phyloP scores from a whole-genome alignment of 30 jellyfish, hydroid and myxozoan species.

The Haliclystus octoradiatus region DNA sequence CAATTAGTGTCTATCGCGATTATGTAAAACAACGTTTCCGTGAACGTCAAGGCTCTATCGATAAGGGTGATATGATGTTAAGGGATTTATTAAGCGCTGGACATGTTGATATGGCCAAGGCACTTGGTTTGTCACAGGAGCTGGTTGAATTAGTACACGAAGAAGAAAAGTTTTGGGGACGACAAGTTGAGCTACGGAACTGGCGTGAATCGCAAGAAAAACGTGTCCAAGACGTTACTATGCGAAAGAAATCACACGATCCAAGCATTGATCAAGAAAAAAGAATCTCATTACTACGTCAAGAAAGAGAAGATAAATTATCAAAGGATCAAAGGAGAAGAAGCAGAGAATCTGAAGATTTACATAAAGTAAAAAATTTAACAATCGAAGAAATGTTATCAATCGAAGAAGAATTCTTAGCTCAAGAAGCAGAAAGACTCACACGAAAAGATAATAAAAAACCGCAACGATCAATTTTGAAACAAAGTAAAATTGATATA shows the following conservation, averaged over 20 bases:
- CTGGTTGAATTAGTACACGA: constrained; percentile 38
- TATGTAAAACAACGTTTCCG: not conserved
- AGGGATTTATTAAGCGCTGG: constrained; percentile 20
- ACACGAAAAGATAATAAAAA: not conserved
- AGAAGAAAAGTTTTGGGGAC: constrained; percentile 54
- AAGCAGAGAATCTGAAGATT: not conserved
- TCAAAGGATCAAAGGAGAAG: not conserved
- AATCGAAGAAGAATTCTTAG: constrained; percentile 32
- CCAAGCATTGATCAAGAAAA: constrained; percentile 28
- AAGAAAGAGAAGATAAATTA: constrained; percentile 17
- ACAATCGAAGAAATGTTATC: constrained; percentile 29
- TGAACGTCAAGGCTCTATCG: not conserved
- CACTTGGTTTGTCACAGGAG: constrained; percentile 62
- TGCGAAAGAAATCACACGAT: too few species aligned
- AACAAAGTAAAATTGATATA: not conserved
- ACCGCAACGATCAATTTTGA: not conserved
- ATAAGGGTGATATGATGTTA: constrained; percentile 4
- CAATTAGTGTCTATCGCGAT: not conserved
- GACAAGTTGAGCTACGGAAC: constrained; percentile 43
- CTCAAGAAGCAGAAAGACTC: constrained; percentile 18
- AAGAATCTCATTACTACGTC: constrained; percentile 41
- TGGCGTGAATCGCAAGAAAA: constrained; percentile 73
- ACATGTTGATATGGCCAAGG: constrained; percentile 32
- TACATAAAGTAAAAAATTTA: not conserved
- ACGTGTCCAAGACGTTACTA: constrained; percentile 24